These are phyloP conservation scores for Novumbra hubbsi DNA, from an alignment of 2,797 vertebrate genomes.

Conservation along the genomic window DNA sequence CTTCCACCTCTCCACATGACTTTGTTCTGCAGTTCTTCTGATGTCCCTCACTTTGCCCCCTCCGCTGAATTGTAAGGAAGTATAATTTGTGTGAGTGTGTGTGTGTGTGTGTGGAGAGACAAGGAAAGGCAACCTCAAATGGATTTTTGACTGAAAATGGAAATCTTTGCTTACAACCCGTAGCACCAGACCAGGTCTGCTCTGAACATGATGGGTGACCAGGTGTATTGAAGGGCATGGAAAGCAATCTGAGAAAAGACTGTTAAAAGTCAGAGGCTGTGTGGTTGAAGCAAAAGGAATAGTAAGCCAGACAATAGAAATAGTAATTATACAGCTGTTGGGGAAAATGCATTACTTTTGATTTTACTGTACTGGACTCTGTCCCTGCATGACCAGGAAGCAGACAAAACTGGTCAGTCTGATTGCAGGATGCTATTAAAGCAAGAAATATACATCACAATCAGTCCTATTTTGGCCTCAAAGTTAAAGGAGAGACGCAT, in stretches of 20 bases:
- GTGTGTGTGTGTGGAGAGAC: background rate
- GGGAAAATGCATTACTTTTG: background rate
- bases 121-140: background rate
- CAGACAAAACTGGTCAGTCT: background rate
- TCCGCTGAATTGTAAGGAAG: background rate
- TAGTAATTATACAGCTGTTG: background rate
- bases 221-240: slow-evolving; percentile 10
- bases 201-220: slow-evolving; percentile 14
- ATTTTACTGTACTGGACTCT: background rate
- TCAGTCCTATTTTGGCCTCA: too few relatives aligned
- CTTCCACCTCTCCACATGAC: slow-evolving; percentile 15
- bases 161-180: slow-evolving; percentile 9
- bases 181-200: slow-evolving; percentile 14
- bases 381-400: background rate
- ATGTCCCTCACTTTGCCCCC: background rate
- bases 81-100: background rate
- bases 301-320: background rate
- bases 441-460: too few relatives aligned
- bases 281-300: slow-evolving; percentile 13
- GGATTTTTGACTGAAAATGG: slow-evolving; percentile 23
- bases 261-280: slow-evolving; percentile 11
- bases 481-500: too few relatives aligned
- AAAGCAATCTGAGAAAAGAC: slow-evolving; percentile 25
- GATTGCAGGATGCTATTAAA: too few relatives aligned
- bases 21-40: slow-evolving; percentile 14